phyloP scores from a whole-genome alignment of 1,140 invertebrate species.

The Gryllus bimaculatus region DNA sequence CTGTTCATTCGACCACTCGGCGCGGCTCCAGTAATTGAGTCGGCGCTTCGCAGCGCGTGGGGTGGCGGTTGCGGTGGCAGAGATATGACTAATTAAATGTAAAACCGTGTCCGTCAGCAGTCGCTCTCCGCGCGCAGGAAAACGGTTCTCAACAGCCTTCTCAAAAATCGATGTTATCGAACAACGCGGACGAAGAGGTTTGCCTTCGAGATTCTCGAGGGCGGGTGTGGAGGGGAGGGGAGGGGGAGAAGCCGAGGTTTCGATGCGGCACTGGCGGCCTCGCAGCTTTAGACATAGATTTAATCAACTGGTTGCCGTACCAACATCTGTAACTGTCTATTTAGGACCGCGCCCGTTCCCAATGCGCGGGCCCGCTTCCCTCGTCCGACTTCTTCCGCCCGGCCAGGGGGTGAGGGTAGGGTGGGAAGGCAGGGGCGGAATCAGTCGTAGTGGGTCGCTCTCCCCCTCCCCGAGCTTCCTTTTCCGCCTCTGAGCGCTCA shows the following conservation, averaged over 20 bases:
- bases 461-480: not conserved
- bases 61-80: not conserved
- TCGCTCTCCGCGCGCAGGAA: not conserved
- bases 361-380: not conserved
- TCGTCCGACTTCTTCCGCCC: not conserved
- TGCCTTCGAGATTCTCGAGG: not conserved
- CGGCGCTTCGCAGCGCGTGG: no score
- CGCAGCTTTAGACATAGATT: not conserved
- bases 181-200: not conserved
- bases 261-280: not conserved
- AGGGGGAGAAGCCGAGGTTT: not conserved
- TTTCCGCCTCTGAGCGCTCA: not conserved
- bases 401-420: not conserved
- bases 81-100: not conserved
- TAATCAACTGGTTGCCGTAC: not conserved
- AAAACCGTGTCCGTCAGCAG: not conserved
- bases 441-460: not conserved
- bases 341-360: not conserved
- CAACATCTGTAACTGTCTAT: slow-evolving; percentile 4
- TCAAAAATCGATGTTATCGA: not conserved
- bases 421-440: not conserved
- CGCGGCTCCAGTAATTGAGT: not conserved
- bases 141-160: not conserved
- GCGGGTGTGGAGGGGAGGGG: not conserved
- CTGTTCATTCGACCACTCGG: not conserved